Conservation (phyloP, 2,797 vertebrate species). For the Sternarchorhynchus goeldii region DNA sequence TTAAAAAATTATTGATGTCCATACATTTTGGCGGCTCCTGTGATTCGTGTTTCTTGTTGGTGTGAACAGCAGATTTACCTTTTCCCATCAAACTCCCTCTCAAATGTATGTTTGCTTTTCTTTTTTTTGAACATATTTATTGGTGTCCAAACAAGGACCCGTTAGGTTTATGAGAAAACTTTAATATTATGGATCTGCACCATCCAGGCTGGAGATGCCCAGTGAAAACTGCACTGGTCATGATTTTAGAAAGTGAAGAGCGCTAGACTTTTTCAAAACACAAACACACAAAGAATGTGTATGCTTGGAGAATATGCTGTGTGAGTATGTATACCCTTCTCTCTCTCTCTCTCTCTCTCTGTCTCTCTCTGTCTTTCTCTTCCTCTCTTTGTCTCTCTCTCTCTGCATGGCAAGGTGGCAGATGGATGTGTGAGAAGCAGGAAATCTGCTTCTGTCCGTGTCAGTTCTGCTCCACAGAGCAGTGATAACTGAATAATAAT, state of each 20-base stretch:
- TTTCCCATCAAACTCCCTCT: conserved; percentile 13
- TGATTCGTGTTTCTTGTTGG: conserved; percentile 92
- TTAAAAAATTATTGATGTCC: conserved; percentile 99
- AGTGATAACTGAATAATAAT: conserved; percentile 84
- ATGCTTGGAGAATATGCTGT: background rate
- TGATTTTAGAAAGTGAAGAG: background rate
- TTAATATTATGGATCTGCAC: conserved; percentile 27
- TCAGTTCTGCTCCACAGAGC: conserved; percentile 79
- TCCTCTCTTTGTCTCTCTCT: conserved; percentile 53
- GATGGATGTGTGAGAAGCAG: conserved; percentile 80
- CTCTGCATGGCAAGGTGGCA: conserved; percentile 75
- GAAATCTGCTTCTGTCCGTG: conserved; percentile 81
- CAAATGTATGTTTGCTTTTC: background rate
- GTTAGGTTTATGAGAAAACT: background rate
- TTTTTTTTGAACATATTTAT: conserved; percentile 13
- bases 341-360: conserved; percentile 45
- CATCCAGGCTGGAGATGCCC: conserved; percentile 2
- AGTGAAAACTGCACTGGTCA: background rate
- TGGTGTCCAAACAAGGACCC: background rate
- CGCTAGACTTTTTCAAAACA: conserved; percentile 15
- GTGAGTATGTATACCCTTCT: background rate
- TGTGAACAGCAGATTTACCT: conserved; percentile 81
- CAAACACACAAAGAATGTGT: background rate
- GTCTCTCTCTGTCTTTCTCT: conserved; percentile 49
- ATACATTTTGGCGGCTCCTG: conserved; percentile 89